A percentile compares a stretch with the other conserved stretches of the same genome.
These are phyloP conservation scores for Heteromyza rotundicornis DNA, from an alignment of 2,888 invertebrate genomes.

Conservation along the genomic window DNA sequence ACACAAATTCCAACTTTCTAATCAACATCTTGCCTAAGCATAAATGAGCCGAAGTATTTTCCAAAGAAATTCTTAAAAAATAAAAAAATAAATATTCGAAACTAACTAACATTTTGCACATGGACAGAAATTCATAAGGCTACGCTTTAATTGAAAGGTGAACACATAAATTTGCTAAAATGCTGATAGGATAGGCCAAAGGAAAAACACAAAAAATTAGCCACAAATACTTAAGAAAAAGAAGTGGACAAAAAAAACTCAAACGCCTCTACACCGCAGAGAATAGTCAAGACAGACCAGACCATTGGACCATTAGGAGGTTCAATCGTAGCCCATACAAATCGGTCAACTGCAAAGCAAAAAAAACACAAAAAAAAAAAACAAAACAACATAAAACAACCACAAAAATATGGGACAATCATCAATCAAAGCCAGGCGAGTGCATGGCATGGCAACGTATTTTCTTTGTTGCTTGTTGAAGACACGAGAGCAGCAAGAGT, in stretches of 20 bases:
- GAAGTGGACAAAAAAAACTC: neutral
- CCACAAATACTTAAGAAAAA: neutral
- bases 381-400: too few species aligned
- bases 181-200: neutral
- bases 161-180: constrained; percentile 28
- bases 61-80: neutral
- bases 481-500: neutral
- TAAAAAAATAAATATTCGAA: too few species aligned
- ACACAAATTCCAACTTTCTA: neutral
- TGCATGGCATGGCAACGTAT: neutral
- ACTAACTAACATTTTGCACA: neutral
- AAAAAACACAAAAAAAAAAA: too few species aligned
- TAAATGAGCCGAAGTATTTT: neutral
- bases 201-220: too few species aligned
- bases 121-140: neutral
- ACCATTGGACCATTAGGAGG: too few species aligned
- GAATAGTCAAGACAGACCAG: too few species aligned
- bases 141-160: constrained; percentile 29
- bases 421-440: neutral
- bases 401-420: neutral
- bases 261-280: too few species aligned
- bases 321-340: neutral
- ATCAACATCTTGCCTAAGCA: neutral
- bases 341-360: neutral
- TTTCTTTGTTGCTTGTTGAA: neutral